Conservation (phyloP, 2,888 invertebrate genomes). For the Gymnoscelis rufifasciata region DNA sequence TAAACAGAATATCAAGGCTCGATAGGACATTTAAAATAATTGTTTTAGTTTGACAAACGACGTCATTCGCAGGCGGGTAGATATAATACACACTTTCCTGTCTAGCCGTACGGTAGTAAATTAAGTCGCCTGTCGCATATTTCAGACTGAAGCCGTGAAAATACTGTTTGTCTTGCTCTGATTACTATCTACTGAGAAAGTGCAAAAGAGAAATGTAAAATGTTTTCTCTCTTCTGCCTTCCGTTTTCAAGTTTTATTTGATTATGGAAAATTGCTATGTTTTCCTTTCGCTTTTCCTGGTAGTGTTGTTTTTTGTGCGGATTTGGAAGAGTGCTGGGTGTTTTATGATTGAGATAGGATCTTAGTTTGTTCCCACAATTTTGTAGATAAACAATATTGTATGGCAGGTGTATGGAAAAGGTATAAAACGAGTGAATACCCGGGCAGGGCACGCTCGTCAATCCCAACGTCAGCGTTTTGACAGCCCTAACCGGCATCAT, state of each 20-base stretch:
- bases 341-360: background rate
- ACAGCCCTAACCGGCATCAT: constrained; percentile 76
- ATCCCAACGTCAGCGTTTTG: constrained; percentile 73
- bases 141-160: constrained; percentile 42
- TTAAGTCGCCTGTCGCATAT: constrained; percentile 41
- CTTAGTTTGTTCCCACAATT: constrained; percentile 36
- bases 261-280: background rate
- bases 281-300: background rate
- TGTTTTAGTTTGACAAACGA: constrained; percentile 26
- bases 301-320: background rate
- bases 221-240: no score
- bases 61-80: constrained; percentile 27
- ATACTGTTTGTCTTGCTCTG: constrained; percentile 53
- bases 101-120: constrained; percentile 38
- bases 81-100: constrained; percentile 36
- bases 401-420: constrained; percentile 63
- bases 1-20: background rate
- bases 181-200: constrained; percentile 50
- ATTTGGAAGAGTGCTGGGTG: background rate
- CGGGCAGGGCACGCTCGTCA: constrained; percentile 67
- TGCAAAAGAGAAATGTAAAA: constrained; percentile 34
- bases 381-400: constrained; percentile 54
- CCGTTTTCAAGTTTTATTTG: background rate
- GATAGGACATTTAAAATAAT: constrained; percentile 3
- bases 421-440: constrained; percentile 54